Conservation (phyloP, 2,797 vertebrate species). For the Petrocephalus sullivani region DNA sequence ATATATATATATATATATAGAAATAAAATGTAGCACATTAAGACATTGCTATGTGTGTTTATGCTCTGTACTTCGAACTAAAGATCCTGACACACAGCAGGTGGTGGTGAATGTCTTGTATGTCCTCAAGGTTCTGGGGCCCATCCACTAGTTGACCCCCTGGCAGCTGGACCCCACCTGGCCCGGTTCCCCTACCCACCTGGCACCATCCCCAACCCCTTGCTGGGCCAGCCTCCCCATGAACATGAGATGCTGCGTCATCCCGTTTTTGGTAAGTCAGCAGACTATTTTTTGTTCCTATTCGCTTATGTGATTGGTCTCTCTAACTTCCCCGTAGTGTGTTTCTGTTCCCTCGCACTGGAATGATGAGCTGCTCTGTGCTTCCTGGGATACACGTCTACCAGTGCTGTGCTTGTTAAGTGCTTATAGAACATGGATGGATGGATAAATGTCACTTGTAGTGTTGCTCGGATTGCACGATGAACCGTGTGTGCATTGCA, state of each 20-base stretch:
- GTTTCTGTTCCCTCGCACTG: not conserved
- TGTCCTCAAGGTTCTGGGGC: conserved; percentile 83
- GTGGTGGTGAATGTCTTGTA: conserved; percentile 74
- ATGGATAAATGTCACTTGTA: not conserved
- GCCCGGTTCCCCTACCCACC: conserved; percentile 95
- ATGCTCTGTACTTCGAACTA: conserved; percentile 49
- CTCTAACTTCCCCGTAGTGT: no score
- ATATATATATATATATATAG: not conserved
- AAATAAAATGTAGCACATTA: not conserved
- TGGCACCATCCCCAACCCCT: conserved; percentile 88
- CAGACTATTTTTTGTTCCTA: not conserved
- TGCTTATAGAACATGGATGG: not conserved
- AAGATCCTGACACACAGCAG: conserved; percentile 62
- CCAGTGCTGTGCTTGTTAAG: not conserved
- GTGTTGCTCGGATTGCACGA: not conserved
- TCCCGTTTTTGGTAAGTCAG: conserved; percentile 85
- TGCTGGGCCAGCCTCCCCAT: conserved; percentile 87
- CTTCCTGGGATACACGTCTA: not conserved
- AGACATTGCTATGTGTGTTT: not conserved
- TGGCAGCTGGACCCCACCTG: conserved; percentile 89
- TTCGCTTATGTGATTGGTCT: not conserved
- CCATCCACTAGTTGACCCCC: conserved; percentile 87
- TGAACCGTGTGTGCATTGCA: not conserved
- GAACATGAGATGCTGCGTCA: conserved; percentile 99
- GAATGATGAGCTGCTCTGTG: not conserved